Conservation (phyloP, 92 coral and sea anemone species). For the Parazoanthus darwini region DNA sequence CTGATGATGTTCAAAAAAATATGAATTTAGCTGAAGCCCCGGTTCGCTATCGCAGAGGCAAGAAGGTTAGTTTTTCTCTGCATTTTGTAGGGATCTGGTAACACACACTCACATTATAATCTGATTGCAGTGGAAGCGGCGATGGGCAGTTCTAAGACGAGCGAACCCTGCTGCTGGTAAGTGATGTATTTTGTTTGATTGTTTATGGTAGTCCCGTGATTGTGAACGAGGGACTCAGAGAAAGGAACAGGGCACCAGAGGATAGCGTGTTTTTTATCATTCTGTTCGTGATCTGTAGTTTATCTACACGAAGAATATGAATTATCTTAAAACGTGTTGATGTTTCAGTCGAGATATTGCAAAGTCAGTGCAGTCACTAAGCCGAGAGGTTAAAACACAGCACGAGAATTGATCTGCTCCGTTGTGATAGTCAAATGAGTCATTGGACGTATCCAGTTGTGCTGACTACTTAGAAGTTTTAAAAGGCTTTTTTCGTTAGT, state of each 20-base stretch:
- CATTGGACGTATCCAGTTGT: background rate
- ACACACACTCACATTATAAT: conserved; percentile 21
- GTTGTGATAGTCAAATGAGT: background rate
- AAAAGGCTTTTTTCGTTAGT: background rate
- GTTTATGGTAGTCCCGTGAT: conserved; percentile 5
- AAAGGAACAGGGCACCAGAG: background rate
- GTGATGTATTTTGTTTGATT: conserved; percentile 30
- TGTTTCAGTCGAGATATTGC: conserved; percentile 22
- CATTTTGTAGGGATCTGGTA: conserved; percentile 12
- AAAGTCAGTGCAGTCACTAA: conserved; percentile 4
- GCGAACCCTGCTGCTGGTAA: conserved; percentile 98
- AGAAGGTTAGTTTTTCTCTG: conserved; percentile 61
- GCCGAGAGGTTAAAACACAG: background rate
- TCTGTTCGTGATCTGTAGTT: background rate
- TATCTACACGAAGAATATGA: background rate
- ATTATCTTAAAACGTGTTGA: background rate
- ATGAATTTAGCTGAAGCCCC: conserved; percentile 85
- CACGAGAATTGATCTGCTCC: conserved; percentile 3
- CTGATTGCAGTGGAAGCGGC: conserved; percentile 89
- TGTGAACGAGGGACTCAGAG: background rate
- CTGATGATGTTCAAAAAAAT: conserved; percentile 62
- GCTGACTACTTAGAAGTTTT: background rate
- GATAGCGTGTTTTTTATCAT: background rate
- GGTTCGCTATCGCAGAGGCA: conserved; percentile 79
- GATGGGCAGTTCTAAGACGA: conserved; percentile 96